Evolutionary conservation across 2,797 vertebrate genomes (phyloP).

Genomic region (Linurgus olivaceus): DNA sequence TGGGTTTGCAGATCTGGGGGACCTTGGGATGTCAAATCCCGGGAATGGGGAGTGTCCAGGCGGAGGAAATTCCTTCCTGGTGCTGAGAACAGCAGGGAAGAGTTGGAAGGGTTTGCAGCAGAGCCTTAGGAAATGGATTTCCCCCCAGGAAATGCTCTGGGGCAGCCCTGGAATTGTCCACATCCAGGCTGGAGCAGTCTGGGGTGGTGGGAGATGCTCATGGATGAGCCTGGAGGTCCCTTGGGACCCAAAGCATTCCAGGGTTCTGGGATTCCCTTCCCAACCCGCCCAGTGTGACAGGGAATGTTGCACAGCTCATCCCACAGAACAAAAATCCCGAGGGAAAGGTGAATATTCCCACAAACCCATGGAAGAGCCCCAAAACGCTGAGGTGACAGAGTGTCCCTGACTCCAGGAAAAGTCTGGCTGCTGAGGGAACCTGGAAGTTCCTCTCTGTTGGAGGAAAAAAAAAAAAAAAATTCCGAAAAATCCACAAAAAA

Average conservation of each 20-base stretch:
- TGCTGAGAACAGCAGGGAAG: not conserved
- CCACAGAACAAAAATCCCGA: accelerated
- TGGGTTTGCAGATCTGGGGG: not conserved
- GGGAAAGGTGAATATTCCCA: not conserved
- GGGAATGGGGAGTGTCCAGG: accelerated
- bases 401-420: not conserved
- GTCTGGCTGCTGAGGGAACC: not conserved
- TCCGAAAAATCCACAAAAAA: not conserved
- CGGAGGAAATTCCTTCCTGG: not conserved
- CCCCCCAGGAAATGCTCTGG: not conserved
- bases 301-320: not conserved
- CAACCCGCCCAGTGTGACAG: accelerated
- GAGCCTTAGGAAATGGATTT: not conserved
- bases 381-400: not conserved
- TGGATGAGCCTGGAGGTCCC: not conserved
- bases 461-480: too few relatives aligned
- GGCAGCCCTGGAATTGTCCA: not conserved
- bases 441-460: not conserved
- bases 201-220: not conserved
- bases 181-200: not conserved
- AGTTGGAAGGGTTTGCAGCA: not conserved
- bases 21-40: not conserved
- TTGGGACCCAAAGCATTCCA: not conserved
- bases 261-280: not conserved
- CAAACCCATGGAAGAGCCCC: not conserved